A percentile compares a stretch with the other conserved stretches of the same genome.
These are phyloP conservation scores for Steinernema feltiae DNA, from an alignment of 1,140 invertebrate genomes.

Conservation along the genomic window DNA sequence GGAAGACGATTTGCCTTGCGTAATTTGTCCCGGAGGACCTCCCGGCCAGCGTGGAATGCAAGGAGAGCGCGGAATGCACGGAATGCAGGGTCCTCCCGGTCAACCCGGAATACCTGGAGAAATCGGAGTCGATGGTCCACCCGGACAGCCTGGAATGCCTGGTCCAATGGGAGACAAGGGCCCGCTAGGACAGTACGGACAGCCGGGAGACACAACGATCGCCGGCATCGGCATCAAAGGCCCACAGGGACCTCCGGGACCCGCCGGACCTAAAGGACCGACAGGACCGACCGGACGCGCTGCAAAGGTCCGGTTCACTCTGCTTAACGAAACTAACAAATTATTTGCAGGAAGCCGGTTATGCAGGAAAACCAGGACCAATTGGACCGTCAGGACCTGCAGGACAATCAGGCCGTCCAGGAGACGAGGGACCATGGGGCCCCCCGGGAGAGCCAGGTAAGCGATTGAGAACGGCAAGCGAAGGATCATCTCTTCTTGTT, in stretches of 20 bases:
- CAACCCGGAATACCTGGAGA: constrained; percentile 23
- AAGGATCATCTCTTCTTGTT: too few species aligned
- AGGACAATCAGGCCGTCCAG: constrained; percentile 31
- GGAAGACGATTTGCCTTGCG: constrained; percentile 36
- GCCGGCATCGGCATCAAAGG: constrained; percentile 37
- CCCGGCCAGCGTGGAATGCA: constrained; percentile 35
- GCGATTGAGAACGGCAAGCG: too few species aligned
- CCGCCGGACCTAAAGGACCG: constrained; percentile 33
- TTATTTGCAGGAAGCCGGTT: constrained; percentile 29
- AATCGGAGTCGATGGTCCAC: constrained; percentile 28
- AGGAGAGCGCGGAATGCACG: constrained; percentile 34
- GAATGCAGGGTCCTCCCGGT: constrained; percentile 22
- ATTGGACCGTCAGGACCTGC: constrained; percentile 35
- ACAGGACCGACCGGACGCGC: constrained; percentile 19
- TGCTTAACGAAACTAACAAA: too few species aligned
- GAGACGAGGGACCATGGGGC: constrained; percentile 42
- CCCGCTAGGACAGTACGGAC: constrained; percentile 28
- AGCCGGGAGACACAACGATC: constrained; percentile 28
- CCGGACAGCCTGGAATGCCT: constrained; percentile 22
- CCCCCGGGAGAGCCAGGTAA: constrained; percentile 47
- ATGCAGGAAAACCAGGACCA: constrained; percentile 37
- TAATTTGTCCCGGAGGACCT: constrained; percentile 38
- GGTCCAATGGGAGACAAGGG: constrained; percentile 23
- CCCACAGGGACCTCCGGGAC: constrained; percentile 34
- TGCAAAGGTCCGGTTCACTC: too few species aligned